These are phyloP conservation scores for Schizothorax lantsangensis DNA, from an alignment of 2,797 vertebrate species.

Conservation along the genomic window DNA sequence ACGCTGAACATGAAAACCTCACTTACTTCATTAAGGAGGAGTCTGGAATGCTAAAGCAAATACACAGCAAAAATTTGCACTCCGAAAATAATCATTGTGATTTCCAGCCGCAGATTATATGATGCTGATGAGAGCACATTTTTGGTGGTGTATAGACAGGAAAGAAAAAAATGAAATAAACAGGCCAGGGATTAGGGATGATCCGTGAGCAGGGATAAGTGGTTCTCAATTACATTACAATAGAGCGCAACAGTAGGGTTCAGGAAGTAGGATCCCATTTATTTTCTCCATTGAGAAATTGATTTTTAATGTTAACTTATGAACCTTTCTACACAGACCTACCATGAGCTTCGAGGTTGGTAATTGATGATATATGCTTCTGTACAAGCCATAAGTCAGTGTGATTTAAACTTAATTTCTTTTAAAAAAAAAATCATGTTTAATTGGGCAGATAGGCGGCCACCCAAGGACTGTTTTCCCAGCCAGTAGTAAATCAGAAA, in stretches of 20 bases:
- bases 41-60: constrained; percentile 13
- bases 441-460: neutral
- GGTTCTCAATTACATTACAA: constrained; percentile 40
- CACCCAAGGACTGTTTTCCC: too few relatives aligned
- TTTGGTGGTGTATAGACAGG: constrained; percentile 33
- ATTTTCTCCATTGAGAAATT: constrained; percentile 31
- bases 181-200: constrained; percentile 40
- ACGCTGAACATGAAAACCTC: constrained; percentile 20
- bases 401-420: neutral
- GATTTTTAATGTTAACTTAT: constrained; percentile 27
- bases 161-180: constrained; percentile 45
- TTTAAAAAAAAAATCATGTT: neutral
- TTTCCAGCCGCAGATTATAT: constrained; percentile 47
- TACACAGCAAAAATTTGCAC: constrained; percentile 31
- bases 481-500: neutral
- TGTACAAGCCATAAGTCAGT: constrained; percentile 3
- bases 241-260: constrained; percentile 23
- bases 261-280: constrained; percentile 27
- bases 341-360: neutral
- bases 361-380: constrained; percentile 1
- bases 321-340: neutral
- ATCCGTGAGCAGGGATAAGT: constrained; percentile 31
- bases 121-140: constrained; percentile 51
- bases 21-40: constrained; percentile 46
- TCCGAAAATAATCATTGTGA: constrained; percentile 46